A percentile compares a stretch with the other conserved stretches of the same genome.
phyloP scores from a whole-genome alignment of 2,797 vertebrate species.

The Poecilia wingei region DNA sequence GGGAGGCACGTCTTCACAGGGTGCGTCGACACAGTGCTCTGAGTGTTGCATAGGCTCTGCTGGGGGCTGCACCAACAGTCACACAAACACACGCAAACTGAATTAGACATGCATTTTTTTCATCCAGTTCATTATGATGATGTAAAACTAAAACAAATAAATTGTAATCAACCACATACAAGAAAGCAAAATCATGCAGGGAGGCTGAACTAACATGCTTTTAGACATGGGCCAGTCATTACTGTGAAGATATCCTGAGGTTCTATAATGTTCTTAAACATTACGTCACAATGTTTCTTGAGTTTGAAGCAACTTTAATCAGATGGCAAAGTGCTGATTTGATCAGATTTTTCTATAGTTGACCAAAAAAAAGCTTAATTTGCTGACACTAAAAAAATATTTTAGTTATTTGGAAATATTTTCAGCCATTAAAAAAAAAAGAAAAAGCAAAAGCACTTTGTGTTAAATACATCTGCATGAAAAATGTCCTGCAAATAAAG shows the following conservation, averaged over 20 bases:
- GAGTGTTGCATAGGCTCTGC: conserved; percentile 77
- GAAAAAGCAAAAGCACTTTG: neutral
- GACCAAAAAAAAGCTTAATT: neutral
- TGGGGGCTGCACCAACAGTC: conserved; percentile 86
- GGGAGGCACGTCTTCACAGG: conserved; percentile 74
- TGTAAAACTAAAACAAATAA: conserved; percentile 33
- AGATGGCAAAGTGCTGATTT: neutral
- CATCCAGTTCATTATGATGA: conserved; percentile 62
- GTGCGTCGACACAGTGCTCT: conserved; percentile 70
- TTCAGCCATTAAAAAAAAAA: neutral
- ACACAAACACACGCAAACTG: conserved; percentile 78
- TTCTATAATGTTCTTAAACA: neutral
- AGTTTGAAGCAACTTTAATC: neutral
- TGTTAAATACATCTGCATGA: neutral
- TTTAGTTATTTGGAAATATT: neutral
- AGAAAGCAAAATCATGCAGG: conserved; percentile 69
- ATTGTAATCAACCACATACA: conserved; percentile 55
- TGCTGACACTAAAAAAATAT: neutral
- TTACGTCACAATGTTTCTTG: neutral
- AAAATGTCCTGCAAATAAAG: neutral
- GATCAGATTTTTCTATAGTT: neutral
- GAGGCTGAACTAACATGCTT: conserved; percentile 63
- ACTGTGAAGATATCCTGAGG: neutral
- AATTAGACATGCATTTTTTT: conserved; percentile 77
- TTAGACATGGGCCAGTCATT: conserved; percentile 2